Evolutionary conservation across 1,140 invertebrate genomes (phyloP).

Genomic region (Cepaea nemoralis): DNA sequence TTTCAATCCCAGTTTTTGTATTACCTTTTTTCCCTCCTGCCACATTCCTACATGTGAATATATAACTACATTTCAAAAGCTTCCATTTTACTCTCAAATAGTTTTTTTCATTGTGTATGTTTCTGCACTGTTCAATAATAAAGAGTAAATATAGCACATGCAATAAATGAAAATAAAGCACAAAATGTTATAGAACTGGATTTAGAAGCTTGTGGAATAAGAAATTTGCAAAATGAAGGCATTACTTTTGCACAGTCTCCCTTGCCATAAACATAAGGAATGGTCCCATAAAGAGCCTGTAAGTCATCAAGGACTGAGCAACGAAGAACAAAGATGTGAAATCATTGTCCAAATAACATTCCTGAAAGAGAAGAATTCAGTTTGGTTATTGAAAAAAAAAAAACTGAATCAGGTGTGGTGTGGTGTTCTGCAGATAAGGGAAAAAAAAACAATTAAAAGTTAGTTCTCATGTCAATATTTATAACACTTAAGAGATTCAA

Average conservation of each 20-base stretch:
- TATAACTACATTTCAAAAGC: too few relatives aligned
- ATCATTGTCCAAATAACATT: conserved; percentile 81
- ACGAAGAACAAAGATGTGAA: conserved; percentile 88
- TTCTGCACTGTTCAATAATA: not conserved
- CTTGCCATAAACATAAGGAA: conserved; percentile 90
- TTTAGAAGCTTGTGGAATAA: not conserved
- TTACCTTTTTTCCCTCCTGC: too few relatives aligned
- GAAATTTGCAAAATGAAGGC: too few relatives aligned
- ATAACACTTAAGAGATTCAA: too few relatives aligned
- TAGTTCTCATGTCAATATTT: too few relatives aligned
- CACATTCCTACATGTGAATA: too few relatives aligned
- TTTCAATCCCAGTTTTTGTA: too few relatives aligned
- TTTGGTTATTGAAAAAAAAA: conserved; percentile 20
- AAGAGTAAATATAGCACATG: not conserved
- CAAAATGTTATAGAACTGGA: not conserved
- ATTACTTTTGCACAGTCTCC: conserved; percentile 83
- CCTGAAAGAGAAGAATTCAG: conserved; percentile 46
- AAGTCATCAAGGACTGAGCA: conserved; percentile 89
- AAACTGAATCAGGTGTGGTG: too few relatives aligned
- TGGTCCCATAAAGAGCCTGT: conserved; percentile 90
- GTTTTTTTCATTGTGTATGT: too few relatives aligned
- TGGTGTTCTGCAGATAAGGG: too few relatives aligned
- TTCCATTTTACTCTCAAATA: too few relatives aligned
- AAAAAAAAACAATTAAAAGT: too few relatives aligned
- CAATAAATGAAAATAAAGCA: not conserved